Percentiles rank a stretch among this genome's conserved stretches.
Evolutionary conservation across 2,888 invertebrate genomes (phyloP).

Genomic region (Chloroclystis v-ata): DNA sequence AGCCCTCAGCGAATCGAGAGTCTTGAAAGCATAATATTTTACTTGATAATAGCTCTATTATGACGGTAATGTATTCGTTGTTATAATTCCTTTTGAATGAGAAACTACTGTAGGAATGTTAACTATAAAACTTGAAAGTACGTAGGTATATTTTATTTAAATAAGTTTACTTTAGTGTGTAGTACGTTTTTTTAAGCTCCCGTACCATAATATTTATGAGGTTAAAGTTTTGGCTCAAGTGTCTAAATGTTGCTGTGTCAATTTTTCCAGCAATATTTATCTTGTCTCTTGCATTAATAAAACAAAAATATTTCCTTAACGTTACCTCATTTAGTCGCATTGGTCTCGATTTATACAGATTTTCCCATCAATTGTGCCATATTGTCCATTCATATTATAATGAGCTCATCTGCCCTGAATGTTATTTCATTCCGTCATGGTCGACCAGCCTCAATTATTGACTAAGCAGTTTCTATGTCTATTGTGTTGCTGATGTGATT

Average conservation of each 20-base stretch:
- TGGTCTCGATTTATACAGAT: slow-evolving; percentile 18
- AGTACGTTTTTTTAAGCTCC: too few relatives aligned
- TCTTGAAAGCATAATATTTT: background rate
- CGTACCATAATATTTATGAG: too few relatives aligned
- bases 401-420: slow-evolving; percentile 25
- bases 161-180: too few relatives aligned
- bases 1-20: background rate
- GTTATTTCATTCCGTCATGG: slow-evolving; percentile 29
- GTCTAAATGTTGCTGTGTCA: too few relatives aligned
- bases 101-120: background rate
- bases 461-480: slow-evolving; percentile 20
- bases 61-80: too few relatives aligned
- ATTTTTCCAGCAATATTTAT: too few relatives aligned
- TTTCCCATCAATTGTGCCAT: slow-evolving; percentile 31
- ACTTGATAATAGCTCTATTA: too few relatives aligned
- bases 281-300: too few relatives aligned
- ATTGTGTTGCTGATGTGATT: slow-evolving; percentile 20
- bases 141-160: too few relatives aligned
- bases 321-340: slow-evolving; percentile 3
- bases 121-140: too few relatives aligned
- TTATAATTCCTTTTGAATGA: background rate
- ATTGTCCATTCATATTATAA: slow-evolving; percentile 33
- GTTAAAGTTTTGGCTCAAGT: too few relatives aligned
- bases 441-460: slow-evolving; percentile 26
- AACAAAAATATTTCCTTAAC: too few relatives aligned